A percentile compares a stretch with the other conserved stretches of the same genome.
Evolutionary conservation across 2,113 vertebrate genomes (phyloP).

Genomic region (Macrotis lagotis): DNA sequence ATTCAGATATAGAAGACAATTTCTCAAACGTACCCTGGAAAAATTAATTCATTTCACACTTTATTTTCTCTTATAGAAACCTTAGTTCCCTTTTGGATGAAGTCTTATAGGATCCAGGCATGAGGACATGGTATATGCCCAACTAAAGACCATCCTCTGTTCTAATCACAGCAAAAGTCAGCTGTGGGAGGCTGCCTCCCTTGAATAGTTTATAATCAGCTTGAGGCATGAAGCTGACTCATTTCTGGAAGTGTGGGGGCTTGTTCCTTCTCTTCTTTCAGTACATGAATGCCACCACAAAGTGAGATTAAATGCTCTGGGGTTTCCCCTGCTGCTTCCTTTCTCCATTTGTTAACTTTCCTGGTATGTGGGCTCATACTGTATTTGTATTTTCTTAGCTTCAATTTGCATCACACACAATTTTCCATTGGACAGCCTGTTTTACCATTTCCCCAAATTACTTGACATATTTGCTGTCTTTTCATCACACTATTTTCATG

Average conservation of each 20-base stretch:
- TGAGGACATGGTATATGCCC: conserved; percentile 52
- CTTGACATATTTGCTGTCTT: conserved; percentile 17
- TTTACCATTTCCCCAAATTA: conserved; percentile 56
- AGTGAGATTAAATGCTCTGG: conserved; percentile 77
- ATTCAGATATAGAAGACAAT: neutral
- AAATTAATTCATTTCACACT: neutral
- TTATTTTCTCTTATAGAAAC: conserved; percentile 23
- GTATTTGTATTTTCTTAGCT: conserved; percentile 70
- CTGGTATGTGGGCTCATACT: conserved; percentile 59
- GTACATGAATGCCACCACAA: conserved; percentile 79
- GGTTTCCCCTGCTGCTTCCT: conserved; percentile 69
- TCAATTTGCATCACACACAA: conserved; percentile 56
- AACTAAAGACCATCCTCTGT: conserved; percentile 58
- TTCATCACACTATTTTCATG: conserved; percentile 44
- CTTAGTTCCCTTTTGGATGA: conserved; percentile 49
- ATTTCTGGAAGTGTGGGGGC: conserved; percentile 82
- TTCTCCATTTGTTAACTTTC: conserved; percentile 71
- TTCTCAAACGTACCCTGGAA: neutral
- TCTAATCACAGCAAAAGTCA: conserved; percentile 79
- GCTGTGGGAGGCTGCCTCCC: conserved; percentile 82
- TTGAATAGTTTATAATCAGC: conserved; percentile 85
- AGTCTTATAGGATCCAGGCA: conserved; percentile 10
- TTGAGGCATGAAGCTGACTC: conserved; percentile 82
- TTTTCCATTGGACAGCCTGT: conserved; percentile 33
- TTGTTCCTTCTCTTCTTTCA: conserved; percentile 77